phyloP scores from a whole-genome alignment of 1,140 invertebrate genomes.

The Leptonema lineaticorne region DNA sequence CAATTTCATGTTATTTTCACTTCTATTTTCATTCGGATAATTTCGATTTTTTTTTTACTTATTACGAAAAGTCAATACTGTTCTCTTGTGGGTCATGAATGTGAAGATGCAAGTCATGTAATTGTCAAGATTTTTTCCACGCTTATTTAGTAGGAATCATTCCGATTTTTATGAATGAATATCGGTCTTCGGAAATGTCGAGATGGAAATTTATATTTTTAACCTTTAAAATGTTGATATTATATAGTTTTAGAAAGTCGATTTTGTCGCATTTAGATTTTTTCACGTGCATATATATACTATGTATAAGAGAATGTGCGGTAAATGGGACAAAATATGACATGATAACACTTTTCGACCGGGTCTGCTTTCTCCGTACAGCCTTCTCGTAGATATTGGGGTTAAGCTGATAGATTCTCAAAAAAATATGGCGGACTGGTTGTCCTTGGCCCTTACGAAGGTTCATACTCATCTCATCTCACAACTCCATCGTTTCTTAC shows the following conservation, averaged over 20 bases:
- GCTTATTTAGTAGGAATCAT: neutral
- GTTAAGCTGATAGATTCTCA: constrained; percentile 29
- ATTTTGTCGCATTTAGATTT: neutral
- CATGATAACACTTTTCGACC: constrained; percentile 25
- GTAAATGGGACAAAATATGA: constrained; percentile 30
- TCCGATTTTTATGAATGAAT: neutral
- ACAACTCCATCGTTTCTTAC: constrained; percentile 7
- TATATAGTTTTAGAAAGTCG: constrained; percentile 16
- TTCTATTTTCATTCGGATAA: too few species aligned
- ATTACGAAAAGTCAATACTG: neutral
- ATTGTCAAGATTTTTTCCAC: neutral
- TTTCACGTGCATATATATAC: neutral
- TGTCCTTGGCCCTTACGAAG: constrained; percentile 25
- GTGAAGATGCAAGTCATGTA: constrained; percentile 16
- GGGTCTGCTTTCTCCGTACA: constrained; percentile 25
- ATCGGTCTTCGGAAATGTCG: too few species aligned
- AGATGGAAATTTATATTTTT: neutral
- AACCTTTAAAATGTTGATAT: neutral
- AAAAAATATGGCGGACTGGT: constrained; percentile 28
- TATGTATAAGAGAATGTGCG: constrained; percentile 3
- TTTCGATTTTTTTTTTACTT: too few species aligned
- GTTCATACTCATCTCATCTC: constrained; percentile 19
- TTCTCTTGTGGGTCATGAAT: neutral
- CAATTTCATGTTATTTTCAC: too few species aligned
- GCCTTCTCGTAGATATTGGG: constrained; percentile 20